A percentile compares a stretch with the other conserved stretches of the same genome.
Evolutionary conservation across 1,140 invertebrate genomes (phyloP).

Genomic region (Orchestia grillus): DNA sequence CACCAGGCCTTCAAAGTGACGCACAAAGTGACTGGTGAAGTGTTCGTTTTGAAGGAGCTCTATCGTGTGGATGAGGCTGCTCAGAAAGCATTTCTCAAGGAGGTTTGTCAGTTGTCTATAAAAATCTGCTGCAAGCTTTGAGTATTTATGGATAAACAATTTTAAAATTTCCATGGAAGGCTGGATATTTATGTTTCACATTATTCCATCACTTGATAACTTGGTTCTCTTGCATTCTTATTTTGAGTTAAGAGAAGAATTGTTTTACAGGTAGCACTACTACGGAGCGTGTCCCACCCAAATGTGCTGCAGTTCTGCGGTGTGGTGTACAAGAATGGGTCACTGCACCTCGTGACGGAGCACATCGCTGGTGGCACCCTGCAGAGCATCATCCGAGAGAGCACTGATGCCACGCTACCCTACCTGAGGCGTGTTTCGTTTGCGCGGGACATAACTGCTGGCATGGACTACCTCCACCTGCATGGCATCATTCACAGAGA

Average conservation of each 20-base stretch:
- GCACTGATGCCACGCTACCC: conserved; percentile 78
- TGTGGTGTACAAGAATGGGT: conserved; percentile 92
- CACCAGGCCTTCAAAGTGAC: conserved; percentile 85
- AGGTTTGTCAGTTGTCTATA: conserved; percentile 77
- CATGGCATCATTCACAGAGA: conserved; percentile 96
- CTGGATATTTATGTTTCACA: not conserved
- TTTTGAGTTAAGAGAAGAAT: not conserved
- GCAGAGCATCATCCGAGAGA: conserved; percentile 82
- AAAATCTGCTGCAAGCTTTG: not conserved
- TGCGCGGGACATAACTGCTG: conserved; percentile 91
- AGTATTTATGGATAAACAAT: not conserved
- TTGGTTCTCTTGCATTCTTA: not conserved
- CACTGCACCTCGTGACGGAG: conserved; percentile 91
- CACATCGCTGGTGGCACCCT: conserved; percentile 92
- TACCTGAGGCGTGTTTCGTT: conserved; percentile 88
- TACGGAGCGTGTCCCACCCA: conserved; percentile 87
- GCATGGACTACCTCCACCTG: conserved; percentile 93
- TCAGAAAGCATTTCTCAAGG: conserved; percentile 93
- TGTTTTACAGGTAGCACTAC: conserved; percentile 81
- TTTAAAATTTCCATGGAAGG: not conserved
- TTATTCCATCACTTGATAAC: not conserved
- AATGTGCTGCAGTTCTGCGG: conserved; percentile 94
- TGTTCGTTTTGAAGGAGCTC: conserved; percentile 95
- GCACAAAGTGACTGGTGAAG: conserved; percentile 88
- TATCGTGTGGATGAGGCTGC: conserved; percentile 94